Base-by-base conservation (phyloP, 2,888 invertebrate species). In the Rhagium mordax region DNA sequence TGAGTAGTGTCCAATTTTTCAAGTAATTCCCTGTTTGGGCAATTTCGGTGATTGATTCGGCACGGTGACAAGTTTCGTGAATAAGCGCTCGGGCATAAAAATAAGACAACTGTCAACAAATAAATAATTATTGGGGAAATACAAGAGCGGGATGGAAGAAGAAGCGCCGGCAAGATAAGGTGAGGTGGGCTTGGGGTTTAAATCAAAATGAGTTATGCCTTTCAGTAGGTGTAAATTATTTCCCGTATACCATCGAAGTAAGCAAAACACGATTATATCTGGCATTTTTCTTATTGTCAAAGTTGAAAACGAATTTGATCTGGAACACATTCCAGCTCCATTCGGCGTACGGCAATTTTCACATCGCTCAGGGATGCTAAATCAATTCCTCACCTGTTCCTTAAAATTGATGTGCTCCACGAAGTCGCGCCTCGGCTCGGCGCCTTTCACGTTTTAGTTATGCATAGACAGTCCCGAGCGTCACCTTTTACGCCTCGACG, bases 401-500 rank as follows among this genome's bases (percentile, higher is more conserved):
- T 70, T 78, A 72, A 79, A 82, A 82, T 82, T 81, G 79, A 81
- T 80, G 81, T 77, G 74, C 74, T 75, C 59, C 71, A 70, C 67
- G 66, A 67, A 74, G 76, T 70, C 74, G 66, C 71, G 60, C 71
- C n/a, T 64, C 72, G 70, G 65, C 73, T 77, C 76, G 78, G 71
- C 80, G 78, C 69, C 74, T 71, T 73, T 78, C 77, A 76, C 78
- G 79, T 76, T 79, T 81, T 82, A 82, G 82, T 84, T 84, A 84
- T 83, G 82, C 83, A 83, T 77, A 82, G 82, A 78, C 83, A 81
- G 82, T 81, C 80, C 74, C 82, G 77, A 78, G 79, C 81, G 82
- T 84, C 82, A 84, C 82, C 82, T 83, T 83, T 83, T 81, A 80
- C 82, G 82, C 84, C 77, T 78, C 80, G 79, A 79, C 76, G 82